phyloP scores from a whole-genome alignment of 1,140 invertebrate genomes.

The Kradibia gibbosae region DNA sequence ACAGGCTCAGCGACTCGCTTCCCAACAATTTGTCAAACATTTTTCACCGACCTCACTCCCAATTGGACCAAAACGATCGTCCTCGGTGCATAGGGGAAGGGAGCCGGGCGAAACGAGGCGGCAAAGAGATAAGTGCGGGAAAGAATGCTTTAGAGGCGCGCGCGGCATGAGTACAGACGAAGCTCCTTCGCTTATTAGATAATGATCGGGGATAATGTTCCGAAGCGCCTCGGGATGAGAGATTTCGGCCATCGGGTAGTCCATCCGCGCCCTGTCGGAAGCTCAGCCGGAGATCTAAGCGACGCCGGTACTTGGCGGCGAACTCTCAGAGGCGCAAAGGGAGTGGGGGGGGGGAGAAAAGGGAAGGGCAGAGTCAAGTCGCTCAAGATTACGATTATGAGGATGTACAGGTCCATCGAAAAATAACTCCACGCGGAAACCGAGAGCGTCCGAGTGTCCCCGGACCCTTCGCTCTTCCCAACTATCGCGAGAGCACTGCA shows the following conservation, averaged over 20 bases:
- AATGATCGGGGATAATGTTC: slow-evolving; percentile 35
- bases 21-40: no score
- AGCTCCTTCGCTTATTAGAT: slow-evolving; percentile 47
- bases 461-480: no score
- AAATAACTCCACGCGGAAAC: neutral
- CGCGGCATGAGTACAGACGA: no score
- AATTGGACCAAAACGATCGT: no score
- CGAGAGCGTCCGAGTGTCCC: no score
- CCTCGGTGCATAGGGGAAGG: no score
- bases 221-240: neutral
- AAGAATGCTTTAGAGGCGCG: no score
- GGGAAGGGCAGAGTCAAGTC: neutral
- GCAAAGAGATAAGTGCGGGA: no score
- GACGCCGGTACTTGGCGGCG: neutral
- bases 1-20: no score
- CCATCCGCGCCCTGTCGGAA: neutral
- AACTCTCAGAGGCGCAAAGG: neutral
- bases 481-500: no score
- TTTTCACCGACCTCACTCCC: no score
- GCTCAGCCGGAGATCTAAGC: neutral
- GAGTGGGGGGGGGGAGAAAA: neutral
- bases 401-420: slow-evolving; percentile 10
- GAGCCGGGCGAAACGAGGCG: no score
- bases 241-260: neutral
- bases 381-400: slow-evolving; percentile 9